Conservation (phyloP, 2,797 vertebrate species). For the Acrossocheilus wenchowensis region DNA sequence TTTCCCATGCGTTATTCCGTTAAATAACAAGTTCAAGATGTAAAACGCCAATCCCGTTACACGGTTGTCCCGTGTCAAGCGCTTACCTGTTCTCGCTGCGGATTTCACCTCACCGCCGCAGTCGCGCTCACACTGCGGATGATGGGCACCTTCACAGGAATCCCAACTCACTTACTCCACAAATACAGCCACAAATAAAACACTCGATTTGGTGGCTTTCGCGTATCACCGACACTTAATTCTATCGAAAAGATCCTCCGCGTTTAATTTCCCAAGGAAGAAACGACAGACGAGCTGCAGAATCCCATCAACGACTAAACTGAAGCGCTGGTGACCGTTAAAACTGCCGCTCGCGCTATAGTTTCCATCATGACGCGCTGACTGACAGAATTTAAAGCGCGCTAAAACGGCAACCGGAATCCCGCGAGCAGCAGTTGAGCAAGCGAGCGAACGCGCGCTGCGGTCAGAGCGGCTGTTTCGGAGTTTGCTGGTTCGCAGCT, state of each 20-base stretch:
- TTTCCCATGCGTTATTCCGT: slow-evolving; percentile 47
- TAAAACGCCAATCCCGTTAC: slow-evolving; percentile 32
- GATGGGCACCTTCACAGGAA: slow-evolving; percentile 80
- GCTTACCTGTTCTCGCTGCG: slow-evolving; percentile 89
- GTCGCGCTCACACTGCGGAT: slow-evolving; percentile 95
- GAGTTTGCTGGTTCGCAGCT: slow-evolving; percentile 67
- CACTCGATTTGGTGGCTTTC: slow-evolving; percentile 69
- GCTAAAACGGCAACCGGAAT: slow-evolving; percentile 68
- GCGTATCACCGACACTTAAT: slow-evolving; percentile 59
- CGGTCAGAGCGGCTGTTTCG: slow-evolving; percentile 64
- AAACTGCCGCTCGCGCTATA: slow-evolving; percentile 65
- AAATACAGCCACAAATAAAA: slow-evolving; percentile 53
- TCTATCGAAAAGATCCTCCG: slow-evolving; percentile 69
- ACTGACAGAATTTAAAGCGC: slow-evolving; percentile 71
- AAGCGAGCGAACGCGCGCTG: neutral
- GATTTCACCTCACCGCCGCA: slow-evolving; percentile 82
- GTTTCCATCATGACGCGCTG: slow-evolving; percentile 74
- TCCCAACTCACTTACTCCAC: slow-evolving; percentile 73
- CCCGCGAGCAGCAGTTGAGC: slow-evolving; percentile 77
- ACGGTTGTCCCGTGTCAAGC: slow-evolving; percentile 58
- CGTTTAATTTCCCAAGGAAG: slow-evolving; percentile 59
- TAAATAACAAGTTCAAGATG: slow-evolving; percentile 42
- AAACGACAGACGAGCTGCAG: slow-evolving; percentile 65
- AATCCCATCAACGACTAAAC: slow-evolving; percentile 73
- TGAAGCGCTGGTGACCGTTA: slow-evolving; percentile 69